These are phyloP conservation scores for Peromyscus melanophrys DNA, from an alignment of 2,797 vertebrate genomes.

Conservation along the genomic window DNA sequence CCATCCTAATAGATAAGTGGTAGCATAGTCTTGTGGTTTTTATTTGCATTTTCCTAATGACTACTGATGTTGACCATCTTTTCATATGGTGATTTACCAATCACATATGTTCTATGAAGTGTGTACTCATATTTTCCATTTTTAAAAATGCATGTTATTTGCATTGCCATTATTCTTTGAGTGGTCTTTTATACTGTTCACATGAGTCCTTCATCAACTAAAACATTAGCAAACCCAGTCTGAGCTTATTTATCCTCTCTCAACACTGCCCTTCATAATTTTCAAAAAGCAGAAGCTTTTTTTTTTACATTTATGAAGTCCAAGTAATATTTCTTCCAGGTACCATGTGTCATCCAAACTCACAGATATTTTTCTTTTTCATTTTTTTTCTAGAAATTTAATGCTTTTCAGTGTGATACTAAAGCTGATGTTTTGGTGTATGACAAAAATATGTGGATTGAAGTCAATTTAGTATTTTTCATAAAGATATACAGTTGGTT, in stretches of 20 bases:
- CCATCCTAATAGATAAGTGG: not conserved
- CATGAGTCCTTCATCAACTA: not conserved
- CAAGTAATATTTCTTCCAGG: not conserved
- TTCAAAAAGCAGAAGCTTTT: not conserved
- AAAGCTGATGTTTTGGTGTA: not conserved
- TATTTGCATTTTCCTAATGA: conserved; percentile 40
- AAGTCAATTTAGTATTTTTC: not conserved
- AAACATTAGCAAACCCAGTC: not conserved
- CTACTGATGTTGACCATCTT: not conserved
- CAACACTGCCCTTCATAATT: not conserved
- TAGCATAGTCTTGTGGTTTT: conserved; percentile 33
- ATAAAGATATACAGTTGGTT: not conserved
- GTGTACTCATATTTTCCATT: not conserved
- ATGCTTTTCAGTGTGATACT: conserved; percentile 15
- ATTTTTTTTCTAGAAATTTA: conserved; percentile 11
- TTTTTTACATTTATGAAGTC: not conserved
- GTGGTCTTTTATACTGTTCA: not conserved
- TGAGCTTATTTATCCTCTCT: not conserved
- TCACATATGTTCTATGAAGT: not conserved
- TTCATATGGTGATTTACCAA: not conserved
- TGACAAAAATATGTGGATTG: not conserved
- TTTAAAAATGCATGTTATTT: not conserved
- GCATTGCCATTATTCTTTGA: conserved; percentile 39
- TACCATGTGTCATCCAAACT: not conserved
- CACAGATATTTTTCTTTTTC: not conserved